These are phyloP conservation scores for Bungarus multicinctus DNA, from an alignment of 2,113 vertebrate genomes.

Conservation along the genomic window DNA sequence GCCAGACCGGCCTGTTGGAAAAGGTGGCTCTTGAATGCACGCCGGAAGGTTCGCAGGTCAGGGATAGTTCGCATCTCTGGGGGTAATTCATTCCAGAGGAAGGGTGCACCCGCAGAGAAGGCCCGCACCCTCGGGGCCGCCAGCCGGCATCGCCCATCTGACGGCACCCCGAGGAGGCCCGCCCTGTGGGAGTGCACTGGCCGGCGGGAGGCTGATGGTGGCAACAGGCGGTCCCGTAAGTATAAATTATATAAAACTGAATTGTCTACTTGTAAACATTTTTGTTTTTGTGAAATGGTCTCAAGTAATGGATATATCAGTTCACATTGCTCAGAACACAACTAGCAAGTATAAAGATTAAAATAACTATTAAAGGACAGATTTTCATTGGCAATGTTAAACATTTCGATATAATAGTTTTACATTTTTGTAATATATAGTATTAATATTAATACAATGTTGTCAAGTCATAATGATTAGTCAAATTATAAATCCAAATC, in stretches of 20 bases:
- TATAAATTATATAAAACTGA: not conserved
- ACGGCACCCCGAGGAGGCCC: no score
- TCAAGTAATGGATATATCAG: not conserved
- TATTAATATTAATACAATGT: not conserved
- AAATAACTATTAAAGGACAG: not conserved
- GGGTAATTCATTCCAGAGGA: no score
- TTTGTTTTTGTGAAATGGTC: not conserved
- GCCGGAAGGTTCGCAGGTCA: no score
- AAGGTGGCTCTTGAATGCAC: no score
- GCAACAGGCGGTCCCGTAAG: no score
- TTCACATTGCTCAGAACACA: not conserved
- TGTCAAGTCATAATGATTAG: not conserved
- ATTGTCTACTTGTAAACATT: not conserved
- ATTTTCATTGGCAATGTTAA: not conserved
- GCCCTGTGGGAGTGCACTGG: no score
- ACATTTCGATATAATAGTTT: not conserved
- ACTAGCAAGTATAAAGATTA: not conserved
- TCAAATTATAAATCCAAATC: not conserved
- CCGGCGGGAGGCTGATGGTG: no score
- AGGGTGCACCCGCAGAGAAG: no score
- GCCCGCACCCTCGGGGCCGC: no score
- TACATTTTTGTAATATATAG: not conserved
- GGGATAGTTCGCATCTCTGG: no score
- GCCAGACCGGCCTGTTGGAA: no score
- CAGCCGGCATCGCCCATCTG: no score